phyloP scores from a whole-genome alignment of 2,113 vertebrate genomes.

The Pachypanchax playfairii region DNA sequence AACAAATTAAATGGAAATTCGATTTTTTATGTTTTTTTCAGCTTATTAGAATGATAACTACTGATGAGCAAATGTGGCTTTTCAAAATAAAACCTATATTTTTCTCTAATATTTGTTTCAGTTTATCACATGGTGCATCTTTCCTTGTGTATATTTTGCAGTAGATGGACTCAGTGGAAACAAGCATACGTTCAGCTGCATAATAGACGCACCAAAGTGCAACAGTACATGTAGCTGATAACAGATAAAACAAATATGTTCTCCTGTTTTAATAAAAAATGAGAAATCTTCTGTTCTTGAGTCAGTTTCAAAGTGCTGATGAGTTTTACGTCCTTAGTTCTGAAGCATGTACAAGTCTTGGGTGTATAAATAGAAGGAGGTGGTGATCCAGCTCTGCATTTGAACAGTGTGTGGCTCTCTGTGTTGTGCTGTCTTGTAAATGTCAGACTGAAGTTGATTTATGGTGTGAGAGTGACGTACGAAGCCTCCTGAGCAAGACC shows the following conservation, averaged over 20 bases:
- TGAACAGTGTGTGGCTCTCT: slow-evolving; percentile 14
- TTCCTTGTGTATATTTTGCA: too few species aligned
- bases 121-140: too few species aligned
- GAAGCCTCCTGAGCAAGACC: slow-evolving; percentile 3
- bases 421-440: slow-evolving; percentile 40
- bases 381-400: slow-evolving; percentile 18
- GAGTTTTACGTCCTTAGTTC: background rate
- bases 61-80: too few species aligned
- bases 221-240: slow-evolving; percentile 5
- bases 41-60: too few species aligned
- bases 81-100: too few species aligned
- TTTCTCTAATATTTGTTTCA: too few species aligned
- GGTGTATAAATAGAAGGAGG: slow-evolving; percentile 1
- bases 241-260: slow-evolving; percentile 1
- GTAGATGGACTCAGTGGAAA: too few species aligned
- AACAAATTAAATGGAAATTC: too few species aligned
- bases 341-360: background rate
- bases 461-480: slow-evolving; percentile 5
- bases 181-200: too few species aligned
- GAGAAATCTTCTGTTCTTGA: background rate
- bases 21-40: too few species aligned
- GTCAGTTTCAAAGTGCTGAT: background rate
- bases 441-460: slow-evolving; percentile 46
- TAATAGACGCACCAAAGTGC: background rate
- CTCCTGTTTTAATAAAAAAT: slow-evolving; percentile 16